Evolutionary conservation across 2,797 vertebrate genomes (phyloP).

Genomic region (Denticeps clupeoides): DNA sequence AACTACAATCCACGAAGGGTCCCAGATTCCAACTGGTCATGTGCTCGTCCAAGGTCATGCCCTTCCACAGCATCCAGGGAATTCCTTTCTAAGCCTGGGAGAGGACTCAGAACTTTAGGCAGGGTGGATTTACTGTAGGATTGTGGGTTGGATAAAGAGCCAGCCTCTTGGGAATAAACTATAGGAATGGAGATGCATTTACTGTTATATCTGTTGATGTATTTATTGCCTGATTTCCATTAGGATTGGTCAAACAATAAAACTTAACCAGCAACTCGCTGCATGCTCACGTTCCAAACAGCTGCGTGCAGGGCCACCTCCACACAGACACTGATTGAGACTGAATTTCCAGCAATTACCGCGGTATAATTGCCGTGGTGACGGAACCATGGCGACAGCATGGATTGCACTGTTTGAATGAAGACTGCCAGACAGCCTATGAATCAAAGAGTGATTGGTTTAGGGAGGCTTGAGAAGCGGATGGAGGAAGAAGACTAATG

Average conservation of each 20-base stretch:
- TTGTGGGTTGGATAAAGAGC: conserved; percentile 5
- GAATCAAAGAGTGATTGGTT: conserved; percentile 7
- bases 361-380: background rate
- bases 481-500: background rate
- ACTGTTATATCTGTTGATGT: conserved; percentile 7
- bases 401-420: background rate
- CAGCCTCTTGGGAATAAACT: background rate
- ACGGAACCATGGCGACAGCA: background rate
- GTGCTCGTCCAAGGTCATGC: too few relatives aligned
- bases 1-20: too few relatives aligned
- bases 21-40: too few relatives aligned
- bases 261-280: background rate
- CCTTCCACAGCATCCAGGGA: too few relatives aligned
- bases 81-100: too few relatives aligned
- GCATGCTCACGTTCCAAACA: background rate
- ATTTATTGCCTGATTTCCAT: conserved; percentile 8
- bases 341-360: background rate
- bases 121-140: too few relatives aligned
- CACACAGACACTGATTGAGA: background rate
- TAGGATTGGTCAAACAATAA: background rate
- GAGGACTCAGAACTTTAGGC: too few relatives aligned
- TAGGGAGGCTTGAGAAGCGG: background rate
- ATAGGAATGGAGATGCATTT: conserved; percentile 1
- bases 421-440: conserved; percentile 4
- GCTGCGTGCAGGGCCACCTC: background rate